Percentiles rank a stretch among this genome's conserved stretches.
Evolutionary conservation across 2,113 vertebrate genomes (phyloP).

Genomic region (Microtus ochrogaster): DNA sequence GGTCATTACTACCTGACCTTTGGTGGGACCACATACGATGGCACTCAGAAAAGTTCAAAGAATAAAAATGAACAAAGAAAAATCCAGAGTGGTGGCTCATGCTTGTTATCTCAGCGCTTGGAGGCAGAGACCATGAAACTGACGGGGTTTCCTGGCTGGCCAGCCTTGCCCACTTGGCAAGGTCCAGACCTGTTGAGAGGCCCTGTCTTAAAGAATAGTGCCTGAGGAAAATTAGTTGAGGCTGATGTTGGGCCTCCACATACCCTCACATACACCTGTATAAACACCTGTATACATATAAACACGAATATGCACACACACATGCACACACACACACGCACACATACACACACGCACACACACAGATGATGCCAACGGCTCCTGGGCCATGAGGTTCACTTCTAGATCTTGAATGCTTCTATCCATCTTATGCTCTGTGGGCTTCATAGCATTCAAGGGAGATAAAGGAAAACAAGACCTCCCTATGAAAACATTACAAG

Average conservation of each 20-base stretch:
- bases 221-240: not conserved
- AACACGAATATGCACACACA: too few species aligned
- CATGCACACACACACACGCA: not conserved
- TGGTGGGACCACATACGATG: not conserved
- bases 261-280: too few species aligned
- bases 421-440: not conserved
- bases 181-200: too few species aligned
- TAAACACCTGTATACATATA: not conserved
- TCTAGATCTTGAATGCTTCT: not conserved
- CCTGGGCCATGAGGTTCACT: not conserved
- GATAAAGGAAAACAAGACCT: not conserved
- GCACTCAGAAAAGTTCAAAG: not conserved
- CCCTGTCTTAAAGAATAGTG: not conserved
- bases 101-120: not conserved
- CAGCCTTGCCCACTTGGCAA: not conserved
- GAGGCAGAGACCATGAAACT: not conserved
- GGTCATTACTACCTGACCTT: not conserved
- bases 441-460: not conserved
- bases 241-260: not conserved
- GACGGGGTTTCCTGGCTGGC: not conserved
- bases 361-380: not conserved
- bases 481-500: not conserved
- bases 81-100: not conserved
- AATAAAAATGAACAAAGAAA: conserved; percentile 6
- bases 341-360: not conserved